Conservation (phyloP, 2,113 vertebrate species). For the Coracopsis vasa region DNA sequence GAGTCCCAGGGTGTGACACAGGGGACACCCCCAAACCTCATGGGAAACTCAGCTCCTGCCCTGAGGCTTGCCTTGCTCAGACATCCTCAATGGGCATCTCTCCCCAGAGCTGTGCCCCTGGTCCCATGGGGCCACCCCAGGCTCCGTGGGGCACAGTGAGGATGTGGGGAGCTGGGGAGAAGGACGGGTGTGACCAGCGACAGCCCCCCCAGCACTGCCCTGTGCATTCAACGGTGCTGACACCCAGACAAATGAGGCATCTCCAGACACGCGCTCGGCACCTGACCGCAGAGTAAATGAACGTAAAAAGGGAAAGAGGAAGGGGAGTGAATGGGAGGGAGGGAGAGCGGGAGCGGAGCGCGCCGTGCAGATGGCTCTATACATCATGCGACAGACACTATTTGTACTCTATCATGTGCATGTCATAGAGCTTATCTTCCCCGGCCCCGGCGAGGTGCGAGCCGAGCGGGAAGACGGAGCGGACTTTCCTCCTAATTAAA, state of each 20-base stretch:
- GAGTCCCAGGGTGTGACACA: background rate
- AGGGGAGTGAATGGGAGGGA: background rate
- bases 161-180: accelerated
- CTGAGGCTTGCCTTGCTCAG: background rate
- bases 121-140: background rate
- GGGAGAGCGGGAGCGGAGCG: background rate
- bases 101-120: background rate
- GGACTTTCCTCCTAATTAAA: background rate
- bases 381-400: background rate
- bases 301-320: background rate
- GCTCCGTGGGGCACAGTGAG: background rate
- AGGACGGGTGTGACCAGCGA: accelerated
- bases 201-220: background rate
- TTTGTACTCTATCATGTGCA: background rate
- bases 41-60: background rate
- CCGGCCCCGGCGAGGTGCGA: background rate
- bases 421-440: background rate
- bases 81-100: accelerated
- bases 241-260: background rate
- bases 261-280: background rate
- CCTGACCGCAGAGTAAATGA: background rate
- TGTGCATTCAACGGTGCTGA: accelerated
- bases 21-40: accelerated
- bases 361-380: background rate
- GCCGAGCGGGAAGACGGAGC: accelerated